Evolutionary conservation across 2,797 vertebrate genomes (phyloP), one percentile per base, ranked within the genome.

Genomic region (Microcaecilia unicolor): DNA sequence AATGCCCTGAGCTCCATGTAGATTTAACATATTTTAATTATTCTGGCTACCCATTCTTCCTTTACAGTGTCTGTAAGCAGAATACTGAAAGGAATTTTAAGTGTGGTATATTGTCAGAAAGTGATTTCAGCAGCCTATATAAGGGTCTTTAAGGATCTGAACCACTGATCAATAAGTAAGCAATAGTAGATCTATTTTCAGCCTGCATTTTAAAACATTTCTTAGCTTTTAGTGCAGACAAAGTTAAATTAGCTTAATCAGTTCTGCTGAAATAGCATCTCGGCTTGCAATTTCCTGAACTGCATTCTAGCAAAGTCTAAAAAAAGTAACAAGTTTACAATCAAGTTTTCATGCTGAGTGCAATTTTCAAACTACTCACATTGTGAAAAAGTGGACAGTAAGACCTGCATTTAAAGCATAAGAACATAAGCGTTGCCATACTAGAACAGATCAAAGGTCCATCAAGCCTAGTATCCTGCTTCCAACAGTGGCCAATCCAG

Each of bases 21-120:
- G 81, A 88, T 88, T 80, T 83, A 76, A 76, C 45, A 44, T 58
- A 59, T 66, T 73, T 68, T 73, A 70, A 73, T 73, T 64, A 73
- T 68, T 61, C 42, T 44, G 35, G 41, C 28, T 61, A 62, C 26
- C 44, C 49, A 57, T 66, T 73, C 60, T 67, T 64, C 48, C 52
- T 55, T 59, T 42, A 37, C 48, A 48, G 41, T 54, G 48, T 62
- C 34, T 40, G 48, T 56, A 66, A 55, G 62, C 58, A 44, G 67
- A 66, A 68, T 67, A 61, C 49, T 61, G 62, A 60, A 51, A 61
- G 39, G 55, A 45, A 51, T 59, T 61, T 65, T 53, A 70, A 66
- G 58, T 53, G 44, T 47, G 64, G 41, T 51, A 21, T 58, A 34
- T 41, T 54, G 48, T 48, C 18, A 48, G 54, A 15, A 16, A 35